These are phyloP conservation scores for Cryptocephalus moraei DNA, from an alignment of 2,888 invertebrate genomes.

Conservation along the genomic window DNA sequence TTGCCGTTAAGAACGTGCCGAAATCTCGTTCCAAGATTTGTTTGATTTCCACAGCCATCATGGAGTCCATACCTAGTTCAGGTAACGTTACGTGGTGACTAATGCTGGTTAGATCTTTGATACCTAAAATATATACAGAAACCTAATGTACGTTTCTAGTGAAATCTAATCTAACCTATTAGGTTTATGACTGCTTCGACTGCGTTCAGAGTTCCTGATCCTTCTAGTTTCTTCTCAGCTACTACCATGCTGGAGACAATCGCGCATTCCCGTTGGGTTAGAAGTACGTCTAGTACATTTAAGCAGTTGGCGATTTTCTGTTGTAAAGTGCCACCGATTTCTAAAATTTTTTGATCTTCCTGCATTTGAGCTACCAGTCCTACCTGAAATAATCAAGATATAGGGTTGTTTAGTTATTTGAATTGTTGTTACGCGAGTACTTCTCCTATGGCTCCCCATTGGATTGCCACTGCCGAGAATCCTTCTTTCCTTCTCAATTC, in stretches of 20 bases:
- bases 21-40: conserved; percentile 84
- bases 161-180: conserved; percentile 40
- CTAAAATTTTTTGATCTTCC: conserved; percentile 33
- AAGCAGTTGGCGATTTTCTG: conserved; percentile 57
- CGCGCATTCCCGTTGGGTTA: conserved; percentile 48
- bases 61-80: conserved; percentile 92
- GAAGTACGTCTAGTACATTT: conserved; percentile 53
- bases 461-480: conserved; percentile 71
- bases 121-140: conserved; percentile 1
- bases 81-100: conserved; percentile 66
- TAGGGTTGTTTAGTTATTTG: too few species aligned
- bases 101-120: conserved; percentile 53
- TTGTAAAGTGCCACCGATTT: conserved; percentile 53
- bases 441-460: conserved; percentile 92
- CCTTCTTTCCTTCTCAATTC: conserved; percentile 61
- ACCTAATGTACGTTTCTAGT: too few species aligned
- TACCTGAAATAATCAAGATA: conserved; percentile 28
- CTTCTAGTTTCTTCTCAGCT: conserved; percentile 65
- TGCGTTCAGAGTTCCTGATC: conserved; percentile 51
- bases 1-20: conserved; percentile 75
- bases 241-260: conserved; percentile 78
- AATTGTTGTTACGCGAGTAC: conserved; percentile 41
- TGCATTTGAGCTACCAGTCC: conserved; percentile 56
- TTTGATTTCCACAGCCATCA: conserved; percentile 95
- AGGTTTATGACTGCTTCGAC: conserved; percentile 57